Evolutionary conservation across 2,113 vertebrate species (phyloP).

Genomic region (Coregonus clupeaformis): DNA sequence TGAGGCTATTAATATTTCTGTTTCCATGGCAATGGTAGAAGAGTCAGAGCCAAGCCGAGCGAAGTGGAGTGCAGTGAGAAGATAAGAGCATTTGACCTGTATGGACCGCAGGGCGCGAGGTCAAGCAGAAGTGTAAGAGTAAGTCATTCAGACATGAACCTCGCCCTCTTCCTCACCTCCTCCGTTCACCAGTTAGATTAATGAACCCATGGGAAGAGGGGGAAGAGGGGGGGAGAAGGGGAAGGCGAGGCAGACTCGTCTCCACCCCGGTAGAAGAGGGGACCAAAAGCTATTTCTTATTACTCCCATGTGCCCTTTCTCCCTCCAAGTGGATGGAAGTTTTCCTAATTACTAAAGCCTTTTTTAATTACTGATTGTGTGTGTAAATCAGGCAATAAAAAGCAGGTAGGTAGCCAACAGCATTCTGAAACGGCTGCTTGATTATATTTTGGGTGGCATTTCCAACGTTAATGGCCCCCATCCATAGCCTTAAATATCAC

Average conservation of each 20-base stretch:
- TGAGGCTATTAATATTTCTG: conserved; percentile 67
- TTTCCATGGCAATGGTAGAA: conserved; percentile 65
- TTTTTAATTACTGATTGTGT: conserved; percentile 17
- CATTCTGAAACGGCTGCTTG: neutral
- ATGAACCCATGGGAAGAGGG: conserved; percentile 10
- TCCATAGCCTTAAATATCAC: neutral
- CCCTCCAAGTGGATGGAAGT: neutral
- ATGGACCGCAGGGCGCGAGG: conserved; percentile 59
- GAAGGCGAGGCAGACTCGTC: conserved; percentile 20
- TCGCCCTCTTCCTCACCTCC: conserved; percentile 26
- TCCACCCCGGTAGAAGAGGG: conserved; percentile 12
- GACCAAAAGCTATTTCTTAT: conserved; percentile 7
- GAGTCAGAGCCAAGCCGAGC: conserved; percentile 64
- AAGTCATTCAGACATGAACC: conserved; percentile 54
- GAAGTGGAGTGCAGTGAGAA: conserved; percentile 53
- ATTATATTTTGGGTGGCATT: neutral
- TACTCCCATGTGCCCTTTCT: conserved; percentile 1
- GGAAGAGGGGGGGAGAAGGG: neutral
- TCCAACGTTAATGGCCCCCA: neutral
- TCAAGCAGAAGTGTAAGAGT: conserved; percentile 56
- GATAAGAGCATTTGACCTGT: conserved; percentile 69
- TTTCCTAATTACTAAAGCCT: conserved; percentile 15
- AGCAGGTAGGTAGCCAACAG: conserved; percentile 19
- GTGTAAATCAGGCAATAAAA: neutral
- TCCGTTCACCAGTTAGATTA: conserved; percentile 23